A percentile compares a stretch with the other conserved stretches of the same genome.
Evolutionary conservation across 2,113 vertebrate genomes (phyloP).

Genomic region (Myodes glareolus): DNA sequence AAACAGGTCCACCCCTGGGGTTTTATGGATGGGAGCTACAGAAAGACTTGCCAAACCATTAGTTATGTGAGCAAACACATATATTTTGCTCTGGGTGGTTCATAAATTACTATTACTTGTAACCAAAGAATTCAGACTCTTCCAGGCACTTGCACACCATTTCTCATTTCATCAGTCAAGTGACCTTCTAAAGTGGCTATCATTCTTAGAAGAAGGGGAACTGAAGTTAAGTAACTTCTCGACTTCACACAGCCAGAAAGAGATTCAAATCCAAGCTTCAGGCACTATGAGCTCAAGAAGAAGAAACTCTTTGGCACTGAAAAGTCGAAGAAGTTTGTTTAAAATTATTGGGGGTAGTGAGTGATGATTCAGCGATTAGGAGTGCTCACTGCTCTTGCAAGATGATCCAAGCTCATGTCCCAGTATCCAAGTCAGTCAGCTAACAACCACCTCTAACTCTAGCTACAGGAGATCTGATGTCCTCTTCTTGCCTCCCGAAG

Average conservation of each 20-base stretch:
- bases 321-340: not conserved
- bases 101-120: not conserved
- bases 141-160: not conserved
- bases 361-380: not conserved
- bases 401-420: not conserved
- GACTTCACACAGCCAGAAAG: not conserved
- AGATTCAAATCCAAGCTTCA: conserved; percentile 8
- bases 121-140: not conserved
- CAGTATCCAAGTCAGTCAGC: not conserved
- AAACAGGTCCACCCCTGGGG: not conserved
- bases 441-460: not conserved
- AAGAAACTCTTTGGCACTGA: not conserved
- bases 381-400: not conserved
- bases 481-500: not conserved
- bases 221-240: not conserved
- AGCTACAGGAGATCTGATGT: not conserved
- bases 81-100: not conserved
- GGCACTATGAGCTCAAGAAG: not conserved
- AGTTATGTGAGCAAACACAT: not conserved
- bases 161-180: not conserved
- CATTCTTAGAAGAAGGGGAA: not conserved
- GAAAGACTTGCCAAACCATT: not conserved
- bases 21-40: not conserved
- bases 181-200: not conserved
- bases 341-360: not conserved